Base-by-base conservation (phyloP, 2,113 vertebrate species). In the Bothrops jararaca region DNA sequence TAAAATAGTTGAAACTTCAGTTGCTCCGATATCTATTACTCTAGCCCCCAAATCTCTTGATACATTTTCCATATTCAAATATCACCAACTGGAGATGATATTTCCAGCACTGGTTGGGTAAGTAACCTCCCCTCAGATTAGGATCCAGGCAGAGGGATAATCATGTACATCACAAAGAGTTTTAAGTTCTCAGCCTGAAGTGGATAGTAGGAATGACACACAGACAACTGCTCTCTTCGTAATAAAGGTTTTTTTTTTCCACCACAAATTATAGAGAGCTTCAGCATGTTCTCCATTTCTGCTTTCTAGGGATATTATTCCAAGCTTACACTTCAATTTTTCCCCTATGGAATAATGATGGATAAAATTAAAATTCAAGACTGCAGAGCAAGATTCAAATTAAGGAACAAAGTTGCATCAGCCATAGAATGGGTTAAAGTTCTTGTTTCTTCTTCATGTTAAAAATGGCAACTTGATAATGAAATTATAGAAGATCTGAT, bases 71-170 rank as follows among this genome's bases (percentile, higher is more conserved):
- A 92, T 18, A 89, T 52, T 56, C 60, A 74, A 54, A 74, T 74
- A 92, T 74, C 23, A 74, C 50, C 88, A 92, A n/a, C 56, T 89
- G 39, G 58, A 74, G 64, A 74, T 64, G n/a, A 88, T 86, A 88
- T 50, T 85, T 93, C 90, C 64, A 85, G 9, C 42, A 57, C 52
- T 39, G 29, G 93, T 89, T 91, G 91, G 69, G 29, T 50, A 89
- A 39, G 53, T 87, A 85, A 89, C 23, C 74, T 85, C 52, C 42
- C 54, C 64, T 64, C 56, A 91, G 42, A 93, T 89, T 93, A 93
- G 45, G 23, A 89, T 91, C 86, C 52, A 45, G 86, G 39, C 64
- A 85, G 24, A 88, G 34, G 34, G 52, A 93, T 26, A 52, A 22
- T 34, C 48, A 42, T 88, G 42, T 26, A 80, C 88, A 39, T 45